Evolutionary conservation across 2,113 vertebrate genomes (phyloP).

Genomic region (Thalassarche chlororhynchos): DNA sequence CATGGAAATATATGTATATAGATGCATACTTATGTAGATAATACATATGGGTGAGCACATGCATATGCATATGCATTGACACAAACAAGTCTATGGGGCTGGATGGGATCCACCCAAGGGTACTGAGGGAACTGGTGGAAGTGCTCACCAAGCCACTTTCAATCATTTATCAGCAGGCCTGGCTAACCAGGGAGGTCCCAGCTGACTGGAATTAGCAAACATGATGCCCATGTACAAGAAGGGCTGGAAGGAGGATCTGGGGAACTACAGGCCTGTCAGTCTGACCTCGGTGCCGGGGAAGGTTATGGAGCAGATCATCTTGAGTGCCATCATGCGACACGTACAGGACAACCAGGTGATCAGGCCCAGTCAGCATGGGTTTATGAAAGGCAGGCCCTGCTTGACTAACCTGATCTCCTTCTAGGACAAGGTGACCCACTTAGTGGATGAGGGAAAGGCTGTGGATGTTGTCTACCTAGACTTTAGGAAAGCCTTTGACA

Average conservation of each 20-base stretch:
- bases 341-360: neutral
- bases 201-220: neutral
- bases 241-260: neutral
- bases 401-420: neutral
- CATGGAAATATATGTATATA: neutral
- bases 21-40: neutral
- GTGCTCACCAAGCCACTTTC: neutral
- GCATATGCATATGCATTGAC: neutral
- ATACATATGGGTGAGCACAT: neutral
- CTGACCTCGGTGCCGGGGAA: neutral
- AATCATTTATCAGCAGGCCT: neutral
- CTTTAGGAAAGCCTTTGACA: no score
- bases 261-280: neutral
- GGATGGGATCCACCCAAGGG: neutral
- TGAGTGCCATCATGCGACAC: neutral
- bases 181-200: neutral
- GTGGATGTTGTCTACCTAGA: neutral
- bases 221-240: neutral
- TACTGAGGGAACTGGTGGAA: neutral
- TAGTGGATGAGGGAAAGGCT: neutral
- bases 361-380: neutral
- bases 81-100: neutral
- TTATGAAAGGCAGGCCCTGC: neutral
- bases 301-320: neutral
- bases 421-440: neutral